Conservation (phyloP, 2,888 invertebrate species). For the Alsophila aescularia region DNA sequence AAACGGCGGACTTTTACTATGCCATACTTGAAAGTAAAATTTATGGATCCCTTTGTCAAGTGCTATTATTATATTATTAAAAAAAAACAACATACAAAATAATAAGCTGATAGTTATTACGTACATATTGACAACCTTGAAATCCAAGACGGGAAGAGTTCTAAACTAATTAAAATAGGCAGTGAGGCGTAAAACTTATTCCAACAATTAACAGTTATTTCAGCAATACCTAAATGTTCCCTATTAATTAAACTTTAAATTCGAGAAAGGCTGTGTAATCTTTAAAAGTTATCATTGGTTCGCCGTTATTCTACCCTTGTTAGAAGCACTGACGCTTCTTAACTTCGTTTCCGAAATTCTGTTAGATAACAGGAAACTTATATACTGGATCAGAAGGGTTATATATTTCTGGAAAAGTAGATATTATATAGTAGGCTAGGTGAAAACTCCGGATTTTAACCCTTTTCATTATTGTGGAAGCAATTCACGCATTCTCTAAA, state of each 20-base stretch:
- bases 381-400: conserved; percentile 17
- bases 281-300: conserved; percentile 54
- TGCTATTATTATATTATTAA: too few species aligned
- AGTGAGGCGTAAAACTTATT: conserved; percentile 20
- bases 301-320: conserved; percentile 61
- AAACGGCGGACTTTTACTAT: too few species aligned
- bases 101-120: not conserved
- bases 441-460: too few species aligned
- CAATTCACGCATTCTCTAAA: too few species aligned
- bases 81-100: not conserved
- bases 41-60: too few species aligned
- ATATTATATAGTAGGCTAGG: not conserved
- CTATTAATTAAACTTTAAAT: conserved; percentile 40
- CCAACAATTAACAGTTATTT: conserved; percentile 34
- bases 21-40: too few species aligned
- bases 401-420: not conserved
- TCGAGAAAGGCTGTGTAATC: conserved; percentile 55
- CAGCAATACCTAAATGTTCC: conserved; percentile 29
- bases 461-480: too few species aligned
- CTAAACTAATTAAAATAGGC: conserved; percentile 20
- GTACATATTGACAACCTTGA: conserved; percentile 11
- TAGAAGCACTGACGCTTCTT: conserved; percentile 56
- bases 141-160: conserved; percentile 5
- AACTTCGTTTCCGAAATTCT: conserved; percentile 48
- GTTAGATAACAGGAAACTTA: conserved; percentile 25